A percentile compares a stretch with the other conserved stretches of the same genome.
phyloP scores from a whole-genome alignment of 2,888 invertebrate species.

The Carpatolechia fugitivella region DNA sequence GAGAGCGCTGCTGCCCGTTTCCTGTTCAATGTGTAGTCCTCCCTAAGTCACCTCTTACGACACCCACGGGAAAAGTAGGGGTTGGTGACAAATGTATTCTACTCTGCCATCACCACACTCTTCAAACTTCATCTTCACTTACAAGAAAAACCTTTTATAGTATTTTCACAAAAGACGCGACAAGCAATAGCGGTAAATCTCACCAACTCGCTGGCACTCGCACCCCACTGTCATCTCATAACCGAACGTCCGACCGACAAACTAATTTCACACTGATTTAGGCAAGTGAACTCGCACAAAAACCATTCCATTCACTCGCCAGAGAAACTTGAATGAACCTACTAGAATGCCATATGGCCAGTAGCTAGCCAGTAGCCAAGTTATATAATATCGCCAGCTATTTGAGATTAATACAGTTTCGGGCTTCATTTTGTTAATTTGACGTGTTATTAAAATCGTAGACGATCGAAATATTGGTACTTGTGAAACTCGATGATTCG shows the following conservation, averaged over 20 bases:
- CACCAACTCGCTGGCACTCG: slow-evolving; percentile 30
- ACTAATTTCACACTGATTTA: slow-evolving; percentile 76
- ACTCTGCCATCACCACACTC: too few relatives aligned
- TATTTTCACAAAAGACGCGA: neutral
- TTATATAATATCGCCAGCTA: neutral
- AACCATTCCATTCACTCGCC: slow-evolving; percentile 69
- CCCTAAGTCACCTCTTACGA: too few relatives aligned
- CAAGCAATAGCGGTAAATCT: neutral
- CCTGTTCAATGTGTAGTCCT: too few relatives aligned
- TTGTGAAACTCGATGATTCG: too few relatives aligned
- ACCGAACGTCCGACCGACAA: slow-evolving; percentile 43
- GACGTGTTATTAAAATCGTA: neutral
- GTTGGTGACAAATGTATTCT: too few relatives aligned
- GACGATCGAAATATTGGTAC: too few relatives aligned
- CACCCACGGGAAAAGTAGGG: too few relatives aligned
- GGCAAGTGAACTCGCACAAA: slow-evolving; percentile 71
- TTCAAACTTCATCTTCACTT: too few relatives aligned
- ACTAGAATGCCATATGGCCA: slow-evolving; percentile 7
- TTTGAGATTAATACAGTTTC: neutral
- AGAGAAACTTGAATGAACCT: slow-evolving; percentile 16
- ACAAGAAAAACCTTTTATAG: too few relatives aligned
- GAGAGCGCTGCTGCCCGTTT: too few relatives aligned
- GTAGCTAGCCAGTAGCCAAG: too few relatives aligned
- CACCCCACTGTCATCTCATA: slow-evolving; percentile 36
- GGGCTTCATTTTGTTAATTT: neutral